These are phyloP conservation scores for Petrocephalus microphthalmus DNA, from an alignment of 2,113 vertebrate species.

Conservation along the genomic window DNA sequence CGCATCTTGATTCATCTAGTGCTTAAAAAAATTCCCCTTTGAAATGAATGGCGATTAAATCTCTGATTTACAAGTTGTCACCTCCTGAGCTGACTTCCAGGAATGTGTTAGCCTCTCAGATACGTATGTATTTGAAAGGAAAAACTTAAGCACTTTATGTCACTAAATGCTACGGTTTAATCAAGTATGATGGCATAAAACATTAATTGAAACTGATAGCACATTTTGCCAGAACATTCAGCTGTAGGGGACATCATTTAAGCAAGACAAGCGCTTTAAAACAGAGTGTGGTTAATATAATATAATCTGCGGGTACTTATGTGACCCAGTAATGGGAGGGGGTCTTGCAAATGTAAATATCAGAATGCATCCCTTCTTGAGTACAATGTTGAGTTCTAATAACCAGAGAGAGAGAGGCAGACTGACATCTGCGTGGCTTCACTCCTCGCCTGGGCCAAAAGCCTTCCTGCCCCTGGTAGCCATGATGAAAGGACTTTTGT, in stretches of 20 bases:
- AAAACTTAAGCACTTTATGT: not conserved
- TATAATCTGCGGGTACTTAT: not conserved
- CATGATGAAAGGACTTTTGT: slow-evolving; percentile 54
- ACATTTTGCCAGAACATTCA: not conserved
- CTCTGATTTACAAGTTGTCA: not conserved
- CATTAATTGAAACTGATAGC: not conserved
- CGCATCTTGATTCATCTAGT: not conserved
- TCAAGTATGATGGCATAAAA: not conserved
- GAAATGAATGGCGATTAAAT: not conserved
- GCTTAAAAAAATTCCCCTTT: not conserved
- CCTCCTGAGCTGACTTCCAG: not conserved
- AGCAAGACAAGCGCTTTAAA: not conserved
- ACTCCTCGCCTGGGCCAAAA: slow-evolving; percentile 33
- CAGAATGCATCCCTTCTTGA: not conserved
- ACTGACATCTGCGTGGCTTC: slow-evolving; percentile 27
- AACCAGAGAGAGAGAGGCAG: not conserved
- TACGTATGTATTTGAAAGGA: not conserved
- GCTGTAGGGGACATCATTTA: not conserved
- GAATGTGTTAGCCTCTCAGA: not conserved
- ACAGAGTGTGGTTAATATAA: not conserved
- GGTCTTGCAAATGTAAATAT: not conserved
- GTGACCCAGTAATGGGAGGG: not conserved
- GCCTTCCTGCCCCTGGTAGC: slow-evolving; percentile 45
- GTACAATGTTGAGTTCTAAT: not conserved
- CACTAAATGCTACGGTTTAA: not conserved